A percentile compares a stretch with the other conserved stretches of the same genome.
Evolutionary conservation across 2,797 vertebrate species (phyloP).

Genomic region (Fistularia tabacaria): DNA sequence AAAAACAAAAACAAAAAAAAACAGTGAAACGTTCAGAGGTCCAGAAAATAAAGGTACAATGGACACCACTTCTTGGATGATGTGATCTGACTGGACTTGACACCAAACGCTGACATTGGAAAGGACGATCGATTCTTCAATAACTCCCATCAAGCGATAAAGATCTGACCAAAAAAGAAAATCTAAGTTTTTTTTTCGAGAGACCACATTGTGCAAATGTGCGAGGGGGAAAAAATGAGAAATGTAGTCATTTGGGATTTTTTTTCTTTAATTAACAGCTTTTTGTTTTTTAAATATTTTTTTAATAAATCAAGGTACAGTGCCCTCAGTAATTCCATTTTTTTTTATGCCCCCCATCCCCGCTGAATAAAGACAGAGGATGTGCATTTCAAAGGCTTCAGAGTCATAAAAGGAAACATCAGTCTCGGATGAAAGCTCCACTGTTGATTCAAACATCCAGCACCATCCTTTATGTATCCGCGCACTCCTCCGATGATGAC

Average conservation of each 20-base stretch:
- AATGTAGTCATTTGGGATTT: too few relatives aligned
- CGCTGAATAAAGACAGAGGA: constrained; percentile 28
- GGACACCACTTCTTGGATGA: constrained; percentile 39
- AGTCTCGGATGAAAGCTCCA: constrained; percentile 53
- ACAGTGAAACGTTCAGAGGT: background rate
- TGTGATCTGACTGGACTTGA: constrained; percentile 42
- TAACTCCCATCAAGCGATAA: constrained; percentile 46
- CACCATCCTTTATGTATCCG: constrained; percentile 16
- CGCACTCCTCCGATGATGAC: constrained; percentile 54
- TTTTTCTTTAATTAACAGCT: too few relatives aligned
- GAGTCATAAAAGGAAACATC: constrained; percentile 46
- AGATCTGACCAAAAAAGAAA: constrained; percentile 26
- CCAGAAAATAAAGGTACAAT: background rate
- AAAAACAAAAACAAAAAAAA: background rate
- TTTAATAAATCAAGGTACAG: too few relatives aligned
- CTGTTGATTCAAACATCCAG: constrained; percentile 52
- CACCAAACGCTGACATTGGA: constrained; percentile 44
- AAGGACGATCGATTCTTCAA: constrained; percentile 58
- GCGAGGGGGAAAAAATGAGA: too few relatives aligned
- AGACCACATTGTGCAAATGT: too few relatives aligned
- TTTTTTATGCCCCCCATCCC: constrained; percentile 4
- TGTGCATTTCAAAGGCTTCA: constrained; percentile 57
- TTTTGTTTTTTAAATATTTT: too few relatives aligned
- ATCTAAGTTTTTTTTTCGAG: constrained; percentile 16
- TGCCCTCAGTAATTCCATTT: background rate